phyloP scores from a whole-genome alignment of 2,797 vertebrate species.

The Acipenser ruthenus region DNA sequence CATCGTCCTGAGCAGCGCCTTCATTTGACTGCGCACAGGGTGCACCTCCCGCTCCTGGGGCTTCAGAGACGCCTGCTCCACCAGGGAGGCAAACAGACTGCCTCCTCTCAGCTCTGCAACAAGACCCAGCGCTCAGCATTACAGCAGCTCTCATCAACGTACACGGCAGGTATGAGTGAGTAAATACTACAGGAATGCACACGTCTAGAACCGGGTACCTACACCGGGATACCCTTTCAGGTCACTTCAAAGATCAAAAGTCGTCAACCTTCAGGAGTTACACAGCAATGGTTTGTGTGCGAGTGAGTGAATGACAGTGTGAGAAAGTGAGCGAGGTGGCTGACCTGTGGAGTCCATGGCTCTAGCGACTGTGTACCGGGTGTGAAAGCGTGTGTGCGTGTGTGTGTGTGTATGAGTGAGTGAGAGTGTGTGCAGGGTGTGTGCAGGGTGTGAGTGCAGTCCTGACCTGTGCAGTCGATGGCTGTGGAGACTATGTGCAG shows the following conservation, averaged over 20 bases:
- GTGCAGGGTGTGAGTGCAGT: conserved; percentile 46
- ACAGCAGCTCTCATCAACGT: background rate
- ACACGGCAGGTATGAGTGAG: background rate
- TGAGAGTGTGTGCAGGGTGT: conserved; percentile 40
- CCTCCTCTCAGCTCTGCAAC: conserved; percentile 62
- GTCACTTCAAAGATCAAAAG: too few species aligned
- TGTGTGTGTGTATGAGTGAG: too few species aligned
- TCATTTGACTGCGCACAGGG: conserved; percentile 68
- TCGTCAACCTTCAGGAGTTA: too few species aligned
- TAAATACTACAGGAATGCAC: too few species aligned
- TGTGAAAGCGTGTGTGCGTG: too few species aligned
- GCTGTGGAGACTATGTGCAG: conserved; percentile 47
- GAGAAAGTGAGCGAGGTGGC: too few species aligned
- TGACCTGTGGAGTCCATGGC: conserved; percentile 39
- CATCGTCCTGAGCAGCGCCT: conserved; percentile 71
- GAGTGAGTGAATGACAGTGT: too few species aligned
- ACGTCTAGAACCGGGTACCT: too few species aligned
- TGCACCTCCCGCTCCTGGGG: conserved; percentile 68
- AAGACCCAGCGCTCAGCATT: background rate
- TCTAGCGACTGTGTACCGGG: conserved; percentile 54
- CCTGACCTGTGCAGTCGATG: conserved; percentile 57
- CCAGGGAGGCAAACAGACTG: conserved; percentile 57
- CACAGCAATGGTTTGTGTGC: too few species aligned
- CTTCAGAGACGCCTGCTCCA: conserved; percentile 76
- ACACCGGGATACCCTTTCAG: too few species aligned